Conservation (phyloP, 2,113 vertebrate species). For the Gavia stellata region DNA sequence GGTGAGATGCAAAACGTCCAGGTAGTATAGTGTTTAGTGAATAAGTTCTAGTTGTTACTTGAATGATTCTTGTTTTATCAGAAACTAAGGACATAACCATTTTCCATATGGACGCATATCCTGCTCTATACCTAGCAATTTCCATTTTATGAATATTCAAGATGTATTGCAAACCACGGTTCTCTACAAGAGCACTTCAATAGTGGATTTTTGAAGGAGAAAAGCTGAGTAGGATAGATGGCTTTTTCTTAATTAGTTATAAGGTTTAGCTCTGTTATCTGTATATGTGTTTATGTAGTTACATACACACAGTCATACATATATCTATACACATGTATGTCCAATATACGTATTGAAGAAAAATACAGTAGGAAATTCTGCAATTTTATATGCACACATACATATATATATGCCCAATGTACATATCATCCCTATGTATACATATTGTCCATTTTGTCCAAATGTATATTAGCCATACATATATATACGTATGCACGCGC, state of each 20-base stretch:
- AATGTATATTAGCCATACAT: not conserved
- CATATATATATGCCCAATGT: no score
- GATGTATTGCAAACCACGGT: not conserved
- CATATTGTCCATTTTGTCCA: not conserved
- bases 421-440: not conserved
- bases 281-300: not conserved
- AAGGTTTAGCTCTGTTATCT: not conserved
- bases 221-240: not conserved
- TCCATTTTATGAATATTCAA: not conserved
- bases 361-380: not conserved
- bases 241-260: not conserved
- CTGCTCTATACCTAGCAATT: not conserved
- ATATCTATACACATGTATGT: fast-evolving
- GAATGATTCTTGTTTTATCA: not conserved
- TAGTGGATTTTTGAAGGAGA: not conserved
- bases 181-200: not conserved
- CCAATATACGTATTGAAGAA: not conserved
- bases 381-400: not conserved
- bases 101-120: not conserved
- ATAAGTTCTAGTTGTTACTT: not conserved
- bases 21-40: not conserved
- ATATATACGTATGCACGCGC: not conserved
- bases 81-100: not conserved
- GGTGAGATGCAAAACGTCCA: not conserved
- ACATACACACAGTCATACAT: no score